Base-by-base conservation (phyloP, 2,113 vertebrate species). In the Eulacestoma nigropectus region DNA sequence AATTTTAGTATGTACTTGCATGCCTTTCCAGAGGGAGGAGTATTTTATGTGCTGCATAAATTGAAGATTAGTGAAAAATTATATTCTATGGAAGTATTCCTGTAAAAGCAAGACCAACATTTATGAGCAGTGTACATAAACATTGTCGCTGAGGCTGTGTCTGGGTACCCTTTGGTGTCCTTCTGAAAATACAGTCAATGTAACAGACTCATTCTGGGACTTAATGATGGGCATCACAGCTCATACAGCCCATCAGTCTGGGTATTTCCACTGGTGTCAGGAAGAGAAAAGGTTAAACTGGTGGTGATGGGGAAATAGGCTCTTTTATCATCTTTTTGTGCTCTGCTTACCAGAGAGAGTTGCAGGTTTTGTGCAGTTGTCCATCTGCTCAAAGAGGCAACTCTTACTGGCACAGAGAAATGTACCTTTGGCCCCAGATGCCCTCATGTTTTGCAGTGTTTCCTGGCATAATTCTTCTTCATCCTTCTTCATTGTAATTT, bases 281-380 rank as follows among this genome's bases (percentile, higher is more conserved):
- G 64, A 29, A 50, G 21, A 65, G 16, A 64, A 62, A 74, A 50
- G 3, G 14, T 19, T 63, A 30, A 56, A n/a, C 8, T 33, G 7
- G 1, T 33, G 23, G 1, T 39, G 52, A 7, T 21, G 7, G 14
- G 5, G 26, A 6, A 20, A 27, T 3, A 25, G 3, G 1, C 4
- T 80, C 10, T 68, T 21, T 42, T 30, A 29, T 23, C 0, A 33
- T 2, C 2, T 27, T 42, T 47, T n/a, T 69, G 16, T 87, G 17
- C 22, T 73, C 29, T 83, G 12, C 13, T 44, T 49, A 4, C 10
- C 11, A 14, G 17, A 35, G 27, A 25, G 49, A 44, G 6, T 15
- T 64, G 20, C 30, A 16, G n/a, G 32, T 46, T 77, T 77, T 62
- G 30, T 26, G 4, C 15, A 37, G 5, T 37, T 88, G n/a, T 25